These are phyloP conservation scores for Etheostoma nigrum DNA, from an alignment of 2,797 vertebrate species.

Conservation along the genomic window DNA sequence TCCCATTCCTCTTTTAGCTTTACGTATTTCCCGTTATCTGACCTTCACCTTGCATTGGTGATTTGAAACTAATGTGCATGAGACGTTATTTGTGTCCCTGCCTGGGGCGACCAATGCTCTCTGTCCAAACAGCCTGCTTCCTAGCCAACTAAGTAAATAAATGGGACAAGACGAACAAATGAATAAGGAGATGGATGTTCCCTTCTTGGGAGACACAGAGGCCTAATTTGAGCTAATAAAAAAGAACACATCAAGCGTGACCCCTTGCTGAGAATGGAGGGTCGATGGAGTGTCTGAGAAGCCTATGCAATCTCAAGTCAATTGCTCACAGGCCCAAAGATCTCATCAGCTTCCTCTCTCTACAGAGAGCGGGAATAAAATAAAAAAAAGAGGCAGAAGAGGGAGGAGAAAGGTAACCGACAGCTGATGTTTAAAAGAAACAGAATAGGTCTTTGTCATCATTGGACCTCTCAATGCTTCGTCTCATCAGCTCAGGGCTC, in stretches of 20 bases:
- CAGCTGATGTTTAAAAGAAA: slow-evolving; percentile 36
- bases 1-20: slow-evolving; percentile 17
- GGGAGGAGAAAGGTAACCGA: slow-evolving; percentile 42
- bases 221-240: slow-evolving; percentile 82
- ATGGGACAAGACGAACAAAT: slow-evolving; percentile 74
- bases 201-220: slow-evolving; percentile 67
- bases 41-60: slow-evolving; percentile 66
- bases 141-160: slow-evolving; percentile 75
- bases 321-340: slow-evolving; percentile 71
- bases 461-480: slow-evolving; percentile 22
- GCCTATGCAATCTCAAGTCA: slow-evolving; percentile 69
- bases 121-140: slow-evolving; percentile 65
- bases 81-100: slow-evolving; percentile 72
- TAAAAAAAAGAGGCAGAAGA: slow-evolving; percentile 24
- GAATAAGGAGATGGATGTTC: slow-evolving; percentile 79
- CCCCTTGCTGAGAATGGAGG: slow-evolving; percentile 64
- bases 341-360: slow-evolving; percentile 62
- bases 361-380: slow-evolving; percentile 37
- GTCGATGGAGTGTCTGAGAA: slow-evolving; percentile 70
- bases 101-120: slow-evolving; percentile 61
- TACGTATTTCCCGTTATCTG: slow-evolving; percentile 51
- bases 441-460: slow-evolving; percentile 36
- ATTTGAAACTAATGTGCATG: slow-evolving; percentile 75
- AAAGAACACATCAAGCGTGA: slow-evolving; percentile 75
- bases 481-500: slow-evolving; percentile 42